Base-by-base conservation (phyloP, 2,888 invertebrate species). In the Platerodrilus igneus region DNA sequence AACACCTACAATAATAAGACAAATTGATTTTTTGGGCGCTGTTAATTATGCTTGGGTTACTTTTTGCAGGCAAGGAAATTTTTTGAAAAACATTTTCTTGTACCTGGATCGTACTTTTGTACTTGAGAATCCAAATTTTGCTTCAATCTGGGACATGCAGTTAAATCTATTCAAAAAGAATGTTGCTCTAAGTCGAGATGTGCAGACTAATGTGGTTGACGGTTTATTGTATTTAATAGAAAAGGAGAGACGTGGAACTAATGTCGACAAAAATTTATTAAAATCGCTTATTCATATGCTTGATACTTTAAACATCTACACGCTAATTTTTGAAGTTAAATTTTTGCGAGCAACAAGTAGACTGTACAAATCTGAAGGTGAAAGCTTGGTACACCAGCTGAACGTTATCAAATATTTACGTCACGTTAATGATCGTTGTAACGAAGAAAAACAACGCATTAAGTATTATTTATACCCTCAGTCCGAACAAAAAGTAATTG, bases 71-170 rank as follows among this genome's bases (percentile, higher is more conserved):
- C 95, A 96, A 69, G 91, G 93, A 87, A 89, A 90, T 50, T 91
- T 94, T 86, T 93, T 97, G 48, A 79, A 95, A 48, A 95, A 95
- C 69, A 94, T 99, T 68, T 99, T 96, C 72, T 75, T 97, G 36
- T 93, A 90, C 65, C 77, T 97, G 56, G 96, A 96, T 72, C 79
- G 96, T 55, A 93, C 92, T 19, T 93, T 92, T 67, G 91, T 95
- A 29, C 74, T 95, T 38, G 91, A 94, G 63, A 93, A 90, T 67
- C 86, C 92, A 50, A 79, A 86, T 41, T 86, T 94, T 61, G 81
- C 87, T 56, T 94, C 95, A 40, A 86, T 95, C 65, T 95, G 94
- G 92, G 92, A 93, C 64, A 89, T 94, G 86, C 93, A 93, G 35
- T 71, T 94, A 55, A 89, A 92, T 62, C 70, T 93, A 58, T 96